Evolutionary conservation across 1,140 invertebrate species (phyloP), one percentile per base, ranked within the genome.

Genomic region (Drosophila athabasca): DNA sequence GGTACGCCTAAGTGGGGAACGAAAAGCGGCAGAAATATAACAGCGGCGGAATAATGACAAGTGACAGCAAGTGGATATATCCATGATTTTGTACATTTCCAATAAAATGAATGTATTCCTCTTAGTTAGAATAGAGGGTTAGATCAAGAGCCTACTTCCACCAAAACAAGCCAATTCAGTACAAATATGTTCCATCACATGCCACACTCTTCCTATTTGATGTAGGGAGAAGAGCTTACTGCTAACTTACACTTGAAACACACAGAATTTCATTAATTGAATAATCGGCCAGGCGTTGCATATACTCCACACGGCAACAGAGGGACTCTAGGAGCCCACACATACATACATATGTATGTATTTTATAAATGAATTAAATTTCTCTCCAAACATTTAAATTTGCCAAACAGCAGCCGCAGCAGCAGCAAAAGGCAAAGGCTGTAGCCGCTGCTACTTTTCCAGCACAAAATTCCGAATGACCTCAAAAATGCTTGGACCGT

Each of bases 361-460:
- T 75, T 76, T 76, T 68, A 66, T 67, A 76, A 76, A 57, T 76
- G 72, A 76, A 76, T 62, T 76, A 76, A 76, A 76, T 52, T 43
- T 52, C 41, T 65, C 31, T 43, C 24, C 61, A 66, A 75, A 55
- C 70, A 75, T 75, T 75, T 66, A 59, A 75, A 48, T 61, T 69
- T 58, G 45, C 51, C 64, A 69, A 50, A 48, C 24, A 19, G 51
- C 35, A 39, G 50, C 53, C 17, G 1, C 17, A 39, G 50, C 53
- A 39, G 50, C 53, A 26, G 52, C 15, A 49, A 70, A 43, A 43
- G 62, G 11, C 11, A 35, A 11, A 19, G 31, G 55, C 49, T 26
- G 17, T 6, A 29, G 22, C 29, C 35, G 35, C 35, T 39, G 73
- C 74, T 66, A 76, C 76, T 76, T 9, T 50, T 13, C 57, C 53